Evolutionary conservation across 2,113 vertebrate species (phyloP), one percentile per base, ranked within the genome.

Genomic region (Parotia lawesii): DNA sequence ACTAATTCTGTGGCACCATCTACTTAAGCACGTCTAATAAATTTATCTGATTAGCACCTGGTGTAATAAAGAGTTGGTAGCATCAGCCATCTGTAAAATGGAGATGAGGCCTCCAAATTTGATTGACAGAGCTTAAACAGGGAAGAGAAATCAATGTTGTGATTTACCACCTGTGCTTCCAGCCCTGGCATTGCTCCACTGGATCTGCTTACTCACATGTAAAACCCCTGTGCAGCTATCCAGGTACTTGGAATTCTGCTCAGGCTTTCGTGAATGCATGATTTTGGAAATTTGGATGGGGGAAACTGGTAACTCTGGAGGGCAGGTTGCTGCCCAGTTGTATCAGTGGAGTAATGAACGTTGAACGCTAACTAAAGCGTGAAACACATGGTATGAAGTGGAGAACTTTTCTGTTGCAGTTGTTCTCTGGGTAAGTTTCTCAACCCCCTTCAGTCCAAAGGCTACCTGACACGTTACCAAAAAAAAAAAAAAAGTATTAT

Each of bases 321-420:
- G 24, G 67, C 48, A 58, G 75, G 1, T 44, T 57, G 40, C 40
- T 69, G n/a, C 64, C 69, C 27, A 2, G 11, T 42, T 62, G 5
- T 38, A 2, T 25, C 47, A 70, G n/a, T 45, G 15, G 40, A 33
- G 5, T 69, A 18, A 27, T 29, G 60, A 80, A 44, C 0, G 0
- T 9, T 6, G 27, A 11, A 6, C 2, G 4, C 27, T 42, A 48
- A 72, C 70, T 50, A 14, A 57, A 33, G 45, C 0, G 0, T 27
- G 53, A 64, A 75, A 53, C 15, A 8, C 3, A 13, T 22, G 37
- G 53, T 35, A 12, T 48, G 7, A 69, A 53, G 25, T 21, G 40
- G 78, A 3, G 1, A 61, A 62, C 24, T 74, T 58, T 69, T 75
- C 40, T 27, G 0, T 58, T 85, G 38, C 25, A 10, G 31, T 58